Base-by-base conservation (phyloP, 2,888 invertebrate genomes). In the Acanthococcus lagerstroemiae region DNA sequence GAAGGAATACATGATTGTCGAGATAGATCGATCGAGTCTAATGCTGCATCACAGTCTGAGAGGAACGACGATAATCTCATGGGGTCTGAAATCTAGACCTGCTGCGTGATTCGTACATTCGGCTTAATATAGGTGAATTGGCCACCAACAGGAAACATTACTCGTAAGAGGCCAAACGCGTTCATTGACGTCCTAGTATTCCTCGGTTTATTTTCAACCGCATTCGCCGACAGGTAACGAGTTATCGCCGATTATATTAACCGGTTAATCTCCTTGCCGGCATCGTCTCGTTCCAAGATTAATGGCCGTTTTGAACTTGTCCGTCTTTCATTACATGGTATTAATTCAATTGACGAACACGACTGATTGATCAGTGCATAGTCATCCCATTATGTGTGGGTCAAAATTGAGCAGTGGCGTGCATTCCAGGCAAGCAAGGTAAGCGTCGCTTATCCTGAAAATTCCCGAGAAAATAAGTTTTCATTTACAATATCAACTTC, bases 81-180 rank as follows among this genome's bases (percentile, higher is more conserved):
- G 21, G 22, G 63, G 26, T 24, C 22, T 52, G 22, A 6, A 52
- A 30, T 63, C 27, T 30, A 63, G 52, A 52, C 63, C 52, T 63
- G 52, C 48, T 61, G 37, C 54, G 63, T 52, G 63, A 50, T 63
- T 63, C 52, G 63, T 52, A 22, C 50, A 54, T 54, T 46, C 52
- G 15, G 52, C 52, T 63, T 63, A 63, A 63, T 63, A 63, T 63
- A 63, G 63, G 63, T 63, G 63, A 63, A 63, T 63, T 63, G 63
- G 63, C 63, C 63, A 63, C 21, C 37, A 63, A 52, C 63, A 63
- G 63, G 63, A 63, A 54, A 37, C 63, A 44, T 63, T 37, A 54
- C 37, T 63, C 24, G 52, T 61, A 63, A 63, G 46, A 60, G 63
- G 63, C 52, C 63, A 63, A 63, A 52, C 54, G 63, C 63, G 63